Evolutionary conservation across 64 coral and sea anemone genomes (phyloP), one percentile per base, ranked within the genome.

Genomic region (Anthopleura sola): DNA sequence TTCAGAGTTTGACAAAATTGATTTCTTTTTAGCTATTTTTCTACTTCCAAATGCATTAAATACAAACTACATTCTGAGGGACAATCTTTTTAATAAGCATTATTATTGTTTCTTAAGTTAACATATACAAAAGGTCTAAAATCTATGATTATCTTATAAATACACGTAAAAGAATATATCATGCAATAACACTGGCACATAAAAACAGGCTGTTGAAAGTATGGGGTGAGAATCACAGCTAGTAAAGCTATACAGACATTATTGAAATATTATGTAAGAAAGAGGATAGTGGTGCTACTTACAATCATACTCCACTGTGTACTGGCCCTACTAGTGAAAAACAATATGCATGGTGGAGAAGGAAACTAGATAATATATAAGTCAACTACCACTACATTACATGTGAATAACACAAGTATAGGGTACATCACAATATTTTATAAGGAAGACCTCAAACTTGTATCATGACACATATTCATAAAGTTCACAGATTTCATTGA

Each of bases 301-400:
- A 71, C 66, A 71, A 29, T 29, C 12, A 6, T 36, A 29, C 6
- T 71, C 66, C 31, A 32, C 29, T 71, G 58, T 71, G 66, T 34
- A 71, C 31, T 71, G 66, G 66, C 66, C 66, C 31, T 32, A 71
- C 31, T 71, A 71, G 1, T 71, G 66, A 71, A 71, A 71, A 71
- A 71, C 58, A 62, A 62, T 62, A 36, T 66, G 60, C 1, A 71
- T 32, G n/a, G 66, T 32, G 29, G n/a, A 66, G 24, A 71, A 16
- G 13, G 20, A 71, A 71, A 32, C 29, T 32, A 32, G 1, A 8
- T 13, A 71, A 9, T 15, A 28, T 15, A 32, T 71, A 15, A 0
- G 34, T 3, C 13, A 29, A 71, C 26, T 31, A 15, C 8, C 3
- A n/a, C n/a, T n/a, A n/a, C n/a, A n/a, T n/a, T n/a, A n/a, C n/a